Evolutionary conservation across 2,797 vertebrate species (phyloP).

Genomic region (Aulostomus chinensis): DNA sequence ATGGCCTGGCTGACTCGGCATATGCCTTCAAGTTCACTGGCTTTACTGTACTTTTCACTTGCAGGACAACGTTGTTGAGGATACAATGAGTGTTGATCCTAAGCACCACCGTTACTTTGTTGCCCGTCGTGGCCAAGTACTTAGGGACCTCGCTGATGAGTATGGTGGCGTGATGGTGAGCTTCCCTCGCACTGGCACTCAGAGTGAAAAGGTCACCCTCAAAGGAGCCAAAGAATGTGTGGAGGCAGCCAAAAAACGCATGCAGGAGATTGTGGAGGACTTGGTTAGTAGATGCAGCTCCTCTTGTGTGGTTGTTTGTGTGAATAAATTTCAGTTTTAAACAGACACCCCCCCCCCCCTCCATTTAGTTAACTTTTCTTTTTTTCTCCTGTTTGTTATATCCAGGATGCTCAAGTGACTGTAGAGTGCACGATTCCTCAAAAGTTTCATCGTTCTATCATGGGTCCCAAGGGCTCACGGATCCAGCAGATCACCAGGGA

Average conservation of each 20-base stretch:
- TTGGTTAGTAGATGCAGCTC: conserved; percentile 84
- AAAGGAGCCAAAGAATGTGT: conserved; percentile 99
- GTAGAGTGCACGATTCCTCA: conserved; percentile 94
- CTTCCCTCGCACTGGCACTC: conserved; percentile 91
- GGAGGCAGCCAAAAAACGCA: conserved; percentile 96
- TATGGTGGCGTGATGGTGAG: conserved; percentile 98
- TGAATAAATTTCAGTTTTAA: too few relatives aligned
- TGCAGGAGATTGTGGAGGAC: conserved; percentile 95
- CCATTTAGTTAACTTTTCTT: background rate
- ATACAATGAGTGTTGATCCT: conserved; percentile 90
- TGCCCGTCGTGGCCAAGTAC: conserved; percentile 92
- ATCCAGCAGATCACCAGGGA: conserved; percentile 98
- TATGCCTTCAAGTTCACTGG: too few relatives aligned
- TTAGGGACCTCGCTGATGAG: conserved; percentile 94
- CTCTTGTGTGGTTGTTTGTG: background rate
- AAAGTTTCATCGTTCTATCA: conserved; percentile 96
- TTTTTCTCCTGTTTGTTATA: background rate
- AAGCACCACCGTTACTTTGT: conserved; percentile 97
- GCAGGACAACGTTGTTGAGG: conserved; percentile 95
- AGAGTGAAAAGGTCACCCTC: conserved; percentile 93
- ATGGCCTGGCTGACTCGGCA: too few relatives aligned
- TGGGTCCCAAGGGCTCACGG: conserved; percentile 96
- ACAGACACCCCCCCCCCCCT: too few relatives aligned
- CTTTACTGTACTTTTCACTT: conserved; percentile 5
- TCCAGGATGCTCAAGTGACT: conserved; percentile 95